Evolutionary conservation across 2,113 vertebrate species (phyloP), one percentile per base, ranked within the genome.

Genomic region (Myotis brandtii): DNA sequence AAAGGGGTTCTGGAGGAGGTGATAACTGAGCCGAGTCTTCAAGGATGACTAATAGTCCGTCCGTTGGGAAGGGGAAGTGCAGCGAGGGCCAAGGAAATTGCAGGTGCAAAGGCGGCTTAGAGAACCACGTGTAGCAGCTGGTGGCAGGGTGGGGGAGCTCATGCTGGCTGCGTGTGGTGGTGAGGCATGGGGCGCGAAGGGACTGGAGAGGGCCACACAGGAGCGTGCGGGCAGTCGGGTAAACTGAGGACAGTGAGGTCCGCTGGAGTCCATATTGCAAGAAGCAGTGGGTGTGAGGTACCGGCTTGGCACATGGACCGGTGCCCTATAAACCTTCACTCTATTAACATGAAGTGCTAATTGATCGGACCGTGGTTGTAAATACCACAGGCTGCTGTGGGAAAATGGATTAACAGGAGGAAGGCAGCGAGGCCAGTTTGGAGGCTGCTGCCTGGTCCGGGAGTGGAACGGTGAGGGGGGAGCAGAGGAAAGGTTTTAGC

Each of bases 61-160:
- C 96, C 79, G 52, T 56, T 94, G 94, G 94, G 82, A 75, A 89
- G 34, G 40, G 75, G 30, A 27, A 21, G 32, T 21, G 37, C 76
- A 43, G 6, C 4, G 37, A 5, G 23, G 11, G 32, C 66, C 52
- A 25, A 70, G 64, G 56, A 59, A 87, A 72, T 67, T 67, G 91
- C 88, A 93, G 94, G 85, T 96, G 93, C 94, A 95, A 82, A 94
- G 52, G 91, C 92, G 30, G 75, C 80, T 43, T 13, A 81, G 67
- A 80, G 27, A 70, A 50, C 66, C 81, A n/a, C 32, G 2, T 75
- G 52, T 16, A 16, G 56, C n/a, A 20, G 54, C n/a, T 40, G 54
- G 59, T 83, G 85, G 62, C 79, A 43, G 17, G 23, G 50, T 1
- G 5, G 48, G 64, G 59, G 30, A 46, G 72, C 50, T 69, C 54